Base-by-base conservation (phyloP, 2,888 invertebrate species). In the Standfussiana lucernea region DNA sequence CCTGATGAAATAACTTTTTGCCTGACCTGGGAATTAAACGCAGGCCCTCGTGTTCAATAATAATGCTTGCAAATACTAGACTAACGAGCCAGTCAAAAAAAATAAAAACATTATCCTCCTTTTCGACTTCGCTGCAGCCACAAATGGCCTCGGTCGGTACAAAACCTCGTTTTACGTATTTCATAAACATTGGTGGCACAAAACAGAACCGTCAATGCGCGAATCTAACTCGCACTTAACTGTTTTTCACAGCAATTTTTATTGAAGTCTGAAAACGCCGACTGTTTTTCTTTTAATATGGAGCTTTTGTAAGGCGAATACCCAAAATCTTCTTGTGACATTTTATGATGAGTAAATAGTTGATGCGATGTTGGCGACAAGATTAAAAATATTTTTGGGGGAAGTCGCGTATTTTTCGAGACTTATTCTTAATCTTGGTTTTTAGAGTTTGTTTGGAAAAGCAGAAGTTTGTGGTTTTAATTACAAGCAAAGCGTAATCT, bases 351-450 rank as follows among this genome's bases (percentile, higher is more conserved):
- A 67, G 45, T 21, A 50, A 24, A 59, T n/a, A 65, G 35, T 50
- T 69, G n/a, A 13, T 37, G 13, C 64, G 32, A 8, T n/a, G 35
- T 53, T 28, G 11, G 68, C 21, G 5, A 61, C 45, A 32, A 83
- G 50, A 66, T 78, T 65, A 79, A 79, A 83, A 78, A 70, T 45
- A 13, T 40, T 83, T 37, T 28, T 18, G 40, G 1, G 13, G 15
- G 35, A 40, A 40, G 11, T 37, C 24, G 18, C 18, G n/a, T 53
- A 53, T 47, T 35, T 69, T 83, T 59, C 11, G 8, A 15, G 8
- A 2, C 6, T 21, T 18, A 15, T 40, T 75, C 47, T 56, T 65
- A 21, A 64, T 53, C 10, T 53, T 32, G 35, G 24, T 62, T 79
- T 45, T 21, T 37, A 11, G n/a, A 47, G 21, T 64, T 83, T 40